These are phyloP conservation scores for Lophochroa leadbeateri DNA, from an alignment of 2,113 vertebrate species.

Conservation along the genomic window DNA sequence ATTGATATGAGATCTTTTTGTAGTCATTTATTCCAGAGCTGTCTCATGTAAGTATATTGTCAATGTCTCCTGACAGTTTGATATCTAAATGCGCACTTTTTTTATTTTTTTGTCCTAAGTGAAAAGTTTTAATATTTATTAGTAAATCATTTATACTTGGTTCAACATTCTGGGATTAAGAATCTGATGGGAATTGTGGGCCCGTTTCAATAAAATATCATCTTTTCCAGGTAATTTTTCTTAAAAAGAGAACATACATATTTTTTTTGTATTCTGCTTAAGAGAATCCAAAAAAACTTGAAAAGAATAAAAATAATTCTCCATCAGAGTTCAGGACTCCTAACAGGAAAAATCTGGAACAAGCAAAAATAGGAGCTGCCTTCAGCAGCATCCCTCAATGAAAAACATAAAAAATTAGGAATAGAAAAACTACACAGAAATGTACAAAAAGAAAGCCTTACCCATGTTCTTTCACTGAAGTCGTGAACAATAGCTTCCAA, in stretches of 20 bases:
- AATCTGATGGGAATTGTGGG: neutral
- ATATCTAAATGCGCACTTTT: neutral
- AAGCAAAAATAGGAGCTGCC: neutral
- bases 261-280: neutral
- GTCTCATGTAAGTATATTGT: neutral
- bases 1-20: neutral
- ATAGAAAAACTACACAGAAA: neutral
- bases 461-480: neutral
- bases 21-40: neutral
- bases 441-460: neutral
- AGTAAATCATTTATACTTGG: neutral
- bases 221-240: neutral
- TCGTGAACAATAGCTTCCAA: neutral
- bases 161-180: neutral
- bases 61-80: neutral
- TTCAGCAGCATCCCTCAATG: neutral
- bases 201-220: neutral
- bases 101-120: neutral
- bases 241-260: neutral
- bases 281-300: neutral
- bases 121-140: neutral
- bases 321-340: neutral
- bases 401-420: neutral
- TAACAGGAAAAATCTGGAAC: neutral
- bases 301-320: neutral